phyloP scores from a whole-genome alignment of 2,113 vertebrate genomes.

The Cariama cristata region DNA sequence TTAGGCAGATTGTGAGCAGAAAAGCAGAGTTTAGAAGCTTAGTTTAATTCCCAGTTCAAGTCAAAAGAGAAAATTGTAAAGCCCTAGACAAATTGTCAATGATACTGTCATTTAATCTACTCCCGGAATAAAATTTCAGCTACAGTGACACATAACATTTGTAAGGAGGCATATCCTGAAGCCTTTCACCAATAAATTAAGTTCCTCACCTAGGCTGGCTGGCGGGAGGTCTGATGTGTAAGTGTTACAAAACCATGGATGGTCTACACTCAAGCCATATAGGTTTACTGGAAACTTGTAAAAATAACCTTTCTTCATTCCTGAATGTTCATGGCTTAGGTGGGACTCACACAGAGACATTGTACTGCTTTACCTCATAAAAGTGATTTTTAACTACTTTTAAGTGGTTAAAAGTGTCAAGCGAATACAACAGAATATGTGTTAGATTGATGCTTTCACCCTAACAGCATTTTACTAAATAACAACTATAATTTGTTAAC shows the following conservation, averaged over 20 bases:
- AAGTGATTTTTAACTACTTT: not conserved
- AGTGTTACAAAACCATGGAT: not conserved
- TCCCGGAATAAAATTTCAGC: not conserved
- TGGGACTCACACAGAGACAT: not conserved
- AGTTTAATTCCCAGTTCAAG: conserved; percentile 5
- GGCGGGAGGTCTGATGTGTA: not conserved
- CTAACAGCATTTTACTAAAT: not conserved
- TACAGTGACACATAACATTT: not conserved
- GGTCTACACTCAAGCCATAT: not conserved
- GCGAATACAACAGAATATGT: not conserved
- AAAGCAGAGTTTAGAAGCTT: conserved; percentile 3
- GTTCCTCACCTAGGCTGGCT: not conserved
- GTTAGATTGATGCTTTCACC: not conserved
- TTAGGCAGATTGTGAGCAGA: conserved; percentile 39
- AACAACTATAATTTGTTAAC: not conserved
- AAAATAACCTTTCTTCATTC: not conserved
- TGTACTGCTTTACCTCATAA: not conserved
- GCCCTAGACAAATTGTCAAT: not conserved
- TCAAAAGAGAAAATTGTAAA: conserved; percentile 37
- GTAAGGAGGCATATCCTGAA: not conserved
- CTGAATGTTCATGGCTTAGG: not conserved
- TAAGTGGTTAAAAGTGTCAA: not conserved
- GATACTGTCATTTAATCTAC: not conserved
- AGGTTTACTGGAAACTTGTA: not conserved
- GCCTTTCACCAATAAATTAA: not conserved